Evolutionary conservation across 2,797 vertebrate genomes (phyloP).

Genomic region (Pipistrellus kuhlii): DNA sequence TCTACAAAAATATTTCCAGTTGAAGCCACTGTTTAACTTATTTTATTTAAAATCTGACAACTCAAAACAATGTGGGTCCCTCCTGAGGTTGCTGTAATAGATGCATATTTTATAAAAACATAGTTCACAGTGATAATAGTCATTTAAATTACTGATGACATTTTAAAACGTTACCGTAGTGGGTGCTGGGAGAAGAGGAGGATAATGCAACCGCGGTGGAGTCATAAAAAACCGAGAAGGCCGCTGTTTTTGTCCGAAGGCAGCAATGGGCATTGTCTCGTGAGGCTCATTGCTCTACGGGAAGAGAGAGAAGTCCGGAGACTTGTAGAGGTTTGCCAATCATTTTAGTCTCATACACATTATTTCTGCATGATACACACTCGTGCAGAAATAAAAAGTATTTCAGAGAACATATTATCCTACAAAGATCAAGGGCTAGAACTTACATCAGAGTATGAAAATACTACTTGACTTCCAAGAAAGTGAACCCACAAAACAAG

Average conservation of each 20-base stretch:
- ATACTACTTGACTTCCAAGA: constrained; percentile 41
- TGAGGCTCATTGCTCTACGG: constrained; percentile 97
- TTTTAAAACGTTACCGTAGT: constrained; percentile 87
- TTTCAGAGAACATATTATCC: background rate
- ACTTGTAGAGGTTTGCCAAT: constrained; percentile 46
- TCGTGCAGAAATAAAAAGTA: too few species aligned
- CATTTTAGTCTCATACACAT: constrained; percentile 22
- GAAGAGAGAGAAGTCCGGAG: constrained; percentile 51
- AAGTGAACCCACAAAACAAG: background rate
- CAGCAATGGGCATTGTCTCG: constrained; percentile 99
- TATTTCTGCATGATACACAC: background rate
- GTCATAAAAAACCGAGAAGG: constrained; percentile 95
- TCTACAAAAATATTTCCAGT: constrained; percentile 54
- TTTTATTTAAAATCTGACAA: constrained; percentile 46
- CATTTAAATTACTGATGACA: constrained; percentile 7
- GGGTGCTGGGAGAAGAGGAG: constrained; percentile 93
- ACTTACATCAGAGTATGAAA: constrained; percentile 3
- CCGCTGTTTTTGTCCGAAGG: constrained; percentile 98
- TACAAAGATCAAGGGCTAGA: constrained; percentile 46
- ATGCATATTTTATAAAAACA: constrained; percentile 50
- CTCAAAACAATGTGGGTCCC: background rate
- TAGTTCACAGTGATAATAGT: background rate
- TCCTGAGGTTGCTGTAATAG: background rate
- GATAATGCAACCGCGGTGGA: constrained; percentile 93
- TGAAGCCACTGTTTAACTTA: constrained; percentile 15